Evolutionary conservation across 2,797 vertebrate species (phyloP), one percentile per base, ranked within the genome.

Genomic region (Crocidura indochinensis): DNA sequence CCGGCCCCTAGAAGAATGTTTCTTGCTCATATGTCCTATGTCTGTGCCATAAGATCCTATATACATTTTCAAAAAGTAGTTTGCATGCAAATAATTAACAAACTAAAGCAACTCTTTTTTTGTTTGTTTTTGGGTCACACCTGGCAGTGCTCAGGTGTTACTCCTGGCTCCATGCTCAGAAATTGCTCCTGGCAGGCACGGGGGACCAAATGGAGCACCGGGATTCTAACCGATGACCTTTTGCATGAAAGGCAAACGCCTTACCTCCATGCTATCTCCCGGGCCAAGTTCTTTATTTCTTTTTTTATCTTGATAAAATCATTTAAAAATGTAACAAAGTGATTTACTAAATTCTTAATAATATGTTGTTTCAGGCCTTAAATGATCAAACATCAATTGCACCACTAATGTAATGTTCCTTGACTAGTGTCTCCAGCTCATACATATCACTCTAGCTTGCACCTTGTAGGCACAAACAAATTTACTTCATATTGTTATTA

Each of bases 321-420:
- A 38, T 38, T 38, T 38, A 38, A 26, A 84, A 29, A 73, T 1
- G 5, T 38, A 38, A 38, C 38, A 38, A 38, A 38, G 38, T 38
- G 38, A 62, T 17, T 90, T 94, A 82, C 11, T 7, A 71, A 62
- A 85, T 46, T 49, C 29, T 84, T 10, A 80, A 95, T 53, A 60
- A 26, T 26, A 87, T 44, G 26, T 65, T 44, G 46, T 81, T 4
- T 2, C 20, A 74, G 81, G 78, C 9, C 10, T 10, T 89, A 81
- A 76, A 27, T 2, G 4, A 17, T 56, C 38, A 38, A 38, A 38
- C 38, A 38, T 5, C 38, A 38, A 38, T 38, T 38, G 2, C 5
- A 38, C 38, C 38, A 38, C 38, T 38, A 38, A 5, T 38, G 38
- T 38, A 38, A 38, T 38, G 38, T 38, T 38, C 38, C 74, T 38